These are phyloP conservation scores for Lissocephala sabroskyi DNA, from an alignment of 2,888 invertebrate species.

Conservation along the genomic window DNA sequence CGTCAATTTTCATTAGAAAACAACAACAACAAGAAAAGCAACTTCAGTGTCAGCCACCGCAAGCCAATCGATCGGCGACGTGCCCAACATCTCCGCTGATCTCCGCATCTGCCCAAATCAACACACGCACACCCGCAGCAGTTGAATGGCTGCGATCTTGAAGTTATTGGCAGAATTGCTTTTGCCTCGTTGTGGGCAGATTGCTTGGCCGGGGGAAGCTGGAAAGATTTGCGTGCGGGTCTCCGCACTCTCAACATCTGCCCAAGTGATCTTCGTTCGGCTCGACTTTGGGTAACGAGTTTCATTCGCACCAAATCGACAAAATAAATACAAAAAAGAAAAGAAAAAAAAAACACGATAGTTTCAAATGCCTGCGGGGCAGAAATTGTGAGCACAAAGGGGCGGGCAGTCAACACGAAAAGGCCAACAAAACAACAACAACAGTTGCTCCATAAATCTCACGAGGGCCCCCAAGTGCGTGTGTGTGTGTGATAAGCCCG, in stretches of 20 bases:
- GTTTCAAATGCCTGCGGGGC: slow-evolving; percentile 32
- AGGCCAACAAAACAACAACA: slow-evolving; percentile 9
- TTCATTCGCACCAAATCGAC: slow-evolving; percentile 51
- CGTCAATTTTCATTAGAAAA: slow-evolving; percentile 61
- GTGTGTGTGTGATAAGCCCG: slow-evolving; percentile 21
- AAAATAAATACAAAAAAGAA: too few relatives aligned
- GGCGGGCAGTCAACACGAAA: slow-evolving; percentile 1
- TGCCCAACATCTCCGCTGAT: too few relatives aligned
- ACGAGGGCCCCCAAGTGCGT: slow-evolving; percentile 2
- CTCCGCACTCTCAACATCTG: background rate
- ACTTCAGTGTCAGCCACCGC: background rate
- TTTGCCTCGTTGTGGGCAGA: too few relatives aligned
- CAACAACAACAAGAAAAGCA: background rate
- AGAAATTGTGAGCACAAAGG: background rate
- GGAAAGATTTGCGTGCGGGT: slow-evolving; percentile 27
- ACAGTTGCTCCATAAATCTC: slow-evolving; percentile 58
- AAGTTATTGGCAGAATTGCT: slow-evolving; percentile 39
- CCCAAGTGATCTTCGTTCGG: slow-evolving; percentile 7
- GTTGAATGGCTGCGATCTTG: slow-evolving; percentile 16
- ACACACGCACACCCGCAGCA: background rate
- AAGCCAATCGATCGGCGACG: too few relatives aligned
- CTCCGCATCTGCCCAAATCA: slow-evolving; percentile 4
- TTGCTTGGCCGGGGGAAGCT: too few relatives aligned
- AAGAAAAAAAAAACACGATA: too few relatives aligned
- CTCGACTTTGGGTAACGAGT: slow-evolving; percentile 44